Percentiles rank a stretch among this genome's conserved stretches.
Conservation (phyloP, 2,797 vertebrate genomes). For the Enteromius afrohamiltoni region DNA sequence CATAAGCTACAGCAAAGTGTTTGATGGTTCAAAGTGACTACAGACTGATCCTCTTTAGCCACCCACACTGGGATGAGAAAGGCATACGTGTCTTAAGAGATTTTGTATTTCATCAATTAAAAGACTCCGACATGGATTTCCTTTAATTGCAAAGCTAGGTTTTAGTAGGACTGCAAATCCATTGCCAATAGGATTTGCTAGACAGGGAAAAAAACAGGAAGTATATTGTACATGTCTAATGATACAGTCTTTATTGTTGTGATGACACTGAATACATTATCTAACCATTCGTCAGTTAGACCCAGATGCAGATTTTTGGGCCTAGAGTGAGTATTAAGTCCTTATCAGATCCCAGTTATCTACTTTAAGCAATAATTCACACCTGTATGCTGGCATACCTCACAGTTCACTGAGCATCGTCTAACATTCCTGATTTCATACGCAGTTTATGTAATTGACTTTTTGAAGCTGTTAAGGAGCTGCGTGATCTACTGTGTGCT, state of each 20-base stretch:
- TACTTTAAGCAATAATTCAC: conserved; percentile 41
- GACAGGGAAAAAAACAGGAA: background rate
- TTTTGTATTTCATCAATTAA: conserved; percentile 18
- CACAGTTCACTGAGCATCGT: conserved; percentile 34
- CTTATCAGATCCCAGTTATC: conserved; percentile 27
- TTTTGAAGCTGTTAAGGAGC: conserved; percentile 1
- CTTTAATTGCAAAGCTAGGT: background rate
- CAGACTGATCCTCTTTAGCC: conserved; percentile 45
- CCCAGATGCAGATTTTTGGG: background rate
- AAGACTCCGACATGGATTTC: conserved; percentile 17
- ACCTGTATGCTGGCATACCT: conserved; percentile 47
- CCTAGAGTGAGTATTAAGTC: conserved; percentile 1
- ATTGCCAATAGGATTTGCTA: background rate
- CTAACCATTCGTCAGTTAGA: background rate
- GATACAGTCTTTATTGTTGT: background rate
- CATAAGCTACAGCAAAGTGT: conserved; percentile 41
- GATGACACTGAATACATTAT: background rate
- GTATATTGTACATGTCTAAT: background rate
- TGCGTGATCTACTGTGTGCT: background rate
- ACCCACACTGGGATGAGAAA: conserved; percentile 37
- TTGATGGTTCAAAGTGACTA: conserved; percentile 53
- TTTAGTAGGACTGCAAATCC: conserved; percentile 9
- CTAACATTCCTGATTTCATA: conserved; percentile 38
- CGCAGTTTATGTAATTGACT: conserved; percentile 8
- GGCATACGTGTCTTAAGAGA: conserved; percentile 22